Conservation (phyloP, 1,140 invertebrate genomes). For the Xylocopa sonorina region DNA sequence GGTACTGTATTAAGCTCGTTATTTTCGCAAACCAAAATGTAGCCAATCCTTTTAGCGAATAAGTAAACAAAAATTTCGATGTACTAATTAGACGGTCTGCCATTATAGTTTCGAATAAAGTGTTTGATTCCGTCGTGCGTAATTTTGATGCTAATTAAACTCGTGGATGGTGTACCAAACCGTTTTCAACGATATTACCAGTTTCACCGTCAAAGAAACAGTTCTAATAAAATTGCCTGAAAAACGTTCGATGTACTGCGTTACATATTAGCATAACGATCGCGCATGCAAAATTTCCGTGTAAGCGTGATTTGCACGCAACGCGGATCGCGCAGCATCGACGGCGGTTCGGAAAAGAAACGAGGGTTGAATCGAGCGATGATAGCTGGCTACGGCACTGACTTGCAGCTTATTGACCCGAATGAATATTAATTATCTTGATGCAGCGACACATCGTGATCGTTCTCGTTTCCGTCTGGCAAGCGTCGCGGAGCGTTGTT, state of each 20-base stretch:
- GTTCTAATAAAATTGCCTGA: constrained; percentile 22
- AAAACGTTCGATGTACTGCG: neutral
- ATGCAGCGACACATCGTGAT: neutral
- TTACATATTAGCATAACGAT: neutral
- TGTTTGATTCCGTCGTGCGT: neutral
- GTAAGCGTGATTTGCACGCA: neutral
- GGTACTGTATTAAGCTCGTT: neutral
- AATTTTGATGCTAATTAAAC: constrained; percentile 27
- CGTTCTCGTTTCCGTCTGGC: neutral
- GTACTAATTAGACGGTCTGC: constrained; percentile 9
- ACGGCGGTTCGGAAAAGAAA: neutral
- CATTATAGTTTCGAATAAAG: constrained; percentile 6
- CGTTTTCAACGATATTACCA: neutral
- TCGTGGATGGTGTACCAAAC: neutral
- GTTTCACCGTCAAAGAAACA: neutral
- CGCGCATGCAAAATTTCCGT: neutral
- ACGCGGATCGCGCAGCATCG: neutral
- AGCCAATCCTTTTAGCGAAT: neutral
- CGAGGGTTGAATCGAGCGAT: neutral
- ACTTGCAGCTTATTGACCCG: constrained; percentile 6
- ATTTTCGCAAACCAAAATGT: neutral
- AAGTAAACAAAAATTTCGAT: neutral
- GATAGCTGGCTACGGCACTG: neutral
- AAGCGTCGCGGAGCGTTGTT: neutral
- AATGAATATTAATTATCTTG: constrained; percentile 29